Evolutionary conservation across 2,888 invertebrate species (phyloP).

Genomic region (Isoperla grammatica): DNA sequence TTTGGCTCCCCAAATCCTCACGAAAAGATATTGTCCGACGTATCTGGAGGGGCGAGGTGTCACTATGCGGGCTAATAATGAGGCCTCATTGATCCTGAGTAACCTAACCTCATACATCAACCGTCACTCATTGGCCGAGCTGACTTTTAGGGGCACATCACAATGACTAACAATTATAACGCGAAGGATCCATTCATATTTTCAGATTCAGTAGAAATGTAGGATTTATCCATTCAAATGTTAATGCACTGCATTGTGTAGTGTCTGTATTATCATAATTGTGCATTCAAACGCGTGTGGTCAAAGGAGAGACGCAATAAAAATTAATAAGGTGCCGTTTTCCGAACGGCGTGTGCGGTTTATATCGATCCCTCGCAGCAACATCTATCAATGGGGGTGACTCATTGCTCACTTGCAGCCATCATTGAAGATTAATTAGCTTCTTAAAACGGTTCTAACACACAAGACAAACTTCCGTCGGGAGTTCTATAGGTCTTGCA

Average conservation of each 20-base stretch:
- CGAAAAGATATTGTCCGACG: too few relatives aligned
- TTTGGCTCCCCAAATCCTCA: neutral
- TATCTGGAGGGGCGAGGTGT: neutral
- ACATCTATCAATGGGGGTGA: too few relatives aligned
- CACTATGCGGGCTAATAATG: conserved; percentile 14
- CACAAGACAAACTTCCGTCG: too few relatives aligned
- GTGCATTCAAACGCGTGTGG: neutral
- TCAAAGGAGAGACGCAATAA: conserved; percentile 7
- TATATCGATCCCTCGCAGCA: too few relatives aligned
- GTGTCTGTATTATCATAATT: conserved; percentile 15
- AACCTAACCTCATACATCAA: conserved; percentile 9
- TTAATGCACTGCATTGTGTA: conserved; percentile 11
- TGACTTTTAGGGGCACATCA: too few relatives aligned
- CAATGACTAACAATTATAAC: too few relatives aligned
- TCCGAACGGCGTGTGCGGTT: too few relatives aligned
- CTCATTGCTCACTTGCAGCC: too few relatives aligned
- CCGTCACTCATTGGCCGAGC: neutral
- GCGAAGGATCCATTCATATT: too few relatives aligned
- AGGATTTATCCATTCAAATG: conserved; percentile 17
- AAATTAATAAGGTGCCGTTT: conserved; percentile 8
- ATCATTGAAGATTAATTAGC: too few relatives aligned
- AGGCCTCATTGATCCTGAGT: conserved; percentile 5
- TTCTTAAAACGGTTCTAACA: too few relatives aligned
- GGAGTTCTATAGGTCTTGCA: too few relatives aligned
- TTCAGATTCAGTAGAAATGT: neutral